Percentiles rank a stretch among this genome's conserved stretches.
Evolutionary conservation across 1,140 invertebrate genomes (phyloP).

Genomic region (Pinna nobilis): DNA sequence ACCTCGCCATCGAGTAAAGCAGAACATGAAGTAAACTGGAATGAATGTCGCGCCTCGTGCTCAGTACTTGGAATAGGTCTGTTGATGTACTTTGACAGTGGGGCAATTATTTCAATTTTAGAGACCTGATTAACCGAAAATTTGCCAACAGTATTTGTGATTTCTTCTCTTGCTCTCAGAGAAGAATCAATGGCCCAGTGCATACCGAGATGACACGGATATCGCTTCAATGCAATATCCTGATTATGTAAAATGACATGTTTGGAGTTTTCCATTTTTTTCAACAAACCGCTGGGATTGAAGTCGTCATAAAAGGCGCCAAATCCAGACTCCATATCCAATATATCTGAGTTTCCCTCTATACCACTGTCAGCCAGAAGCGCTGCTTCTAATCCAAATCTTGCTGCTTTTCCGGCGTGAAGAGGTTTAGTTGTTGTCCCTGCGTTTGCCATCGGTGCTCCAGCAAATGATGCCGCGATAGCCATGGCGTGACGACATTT

Average conservation of each 20-base stretch:
- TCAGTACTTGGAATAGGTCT: constrained; percentile 54
- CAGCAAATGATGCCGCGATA: constrained; percentile 65
- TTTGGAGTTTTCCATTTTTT: constrained; percentile 8
- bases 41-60: constrained; percentile 65
- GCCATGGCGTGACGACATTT: constrained; percentile 59
- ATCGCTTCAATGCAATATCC: constrained; percentile 64
- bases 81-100: constrained; percentile 63
- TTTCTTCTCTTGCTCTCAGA: constrained; percentile 34
- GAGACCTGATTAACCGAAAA: constrained; percentile 34
- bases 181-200: constrained; percentile 68
- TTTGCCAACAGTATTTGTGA: neutral
- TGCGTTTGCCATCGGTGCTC: constrained; percentile 69
- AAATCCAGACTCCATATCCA: constrained; percentile 60
- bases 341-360: constrained; percentile 61
- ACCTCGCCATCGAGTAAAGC: constrained; percentile 60
- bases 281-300: constrained; percentile 45
- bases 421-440: constrained; percentile 65
- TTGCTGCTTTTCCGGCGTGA: constrained; percentile 63
- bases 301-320: constrained; percentile 65
- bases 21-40: constrained; percentile 63
- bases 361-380: constrained; percentile 58
- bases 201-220: constrained; percentile 65
- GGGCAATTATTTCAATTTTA: constrained; percentile 51
- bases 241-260: constrained; percentile 55
- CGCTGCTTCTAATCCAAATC: constrained; percentile 64